Conservation (phyloP, 2,888 invertebrate species). For the Liposcelis brunnea region DNA sequence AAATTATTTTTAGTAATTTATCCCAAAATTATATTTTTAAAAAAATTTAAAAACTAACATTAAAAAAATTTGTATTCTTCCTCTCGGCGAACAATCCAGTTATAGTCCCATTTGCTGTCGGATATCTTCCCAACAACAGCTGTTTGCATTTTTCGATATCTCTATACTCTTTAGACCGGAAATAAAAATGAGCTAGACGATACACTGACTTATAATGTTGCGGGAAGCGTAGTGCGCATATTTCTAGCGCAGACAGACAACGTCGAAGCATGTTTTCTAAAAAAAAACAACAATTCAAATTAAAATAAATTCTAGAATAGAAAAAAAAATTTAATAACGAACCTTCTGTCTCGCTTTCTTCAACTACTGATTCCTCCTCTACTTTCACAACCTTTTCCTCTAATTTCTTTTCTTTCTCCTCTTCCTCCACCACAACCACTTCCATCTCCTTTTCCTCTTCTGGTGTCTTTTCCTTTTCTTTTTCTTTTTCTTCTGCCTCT, state of each 20-base stretch:
- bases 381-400: background rate
- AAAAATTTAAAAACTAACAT: constrained; percentile 31
- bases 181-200: constrained; percentile 68
- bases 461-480: background rate
- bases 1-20: constrained; percentile 7
- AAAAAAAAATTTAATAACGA: background rate
- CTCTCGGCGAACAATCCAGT: constrained; percentile 73
- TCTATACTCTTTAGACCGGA: constrained; percentile 48
- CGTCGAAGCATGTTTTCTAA: constrained; percentile 36
- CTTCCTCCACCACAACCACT: background rate
- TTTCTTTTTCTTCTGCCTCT: constrained; percentile 11
- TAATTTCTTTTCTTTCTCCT: constrained; percentile 1
- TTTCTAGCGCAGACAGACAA: constrained; percentile 62
- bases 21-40: background rate
- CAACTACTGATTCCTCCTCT: background rate
- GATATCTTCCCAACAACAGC: constrained; percentile 49
- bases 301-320: background rate
- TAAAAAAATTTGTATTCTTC: constrained; percentile 74
- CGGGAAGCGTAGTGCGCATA: constrained; percentile 69
- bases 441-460: background rate
- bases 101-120: constrained; percentile 45
- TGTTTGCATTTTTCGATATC: constrained; percentile 52
- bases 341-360: background rate
- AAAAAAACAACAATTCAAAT: constrained; percentile 3
- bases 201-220: constrained; percentile 89